A percentile compares a stretch with the other conserved stretches of the same genome.
Evolutionary conservation across 2,888 invertebrate species (phyloP).

Genomic region (Polyommatus iphigenia): DNA sequence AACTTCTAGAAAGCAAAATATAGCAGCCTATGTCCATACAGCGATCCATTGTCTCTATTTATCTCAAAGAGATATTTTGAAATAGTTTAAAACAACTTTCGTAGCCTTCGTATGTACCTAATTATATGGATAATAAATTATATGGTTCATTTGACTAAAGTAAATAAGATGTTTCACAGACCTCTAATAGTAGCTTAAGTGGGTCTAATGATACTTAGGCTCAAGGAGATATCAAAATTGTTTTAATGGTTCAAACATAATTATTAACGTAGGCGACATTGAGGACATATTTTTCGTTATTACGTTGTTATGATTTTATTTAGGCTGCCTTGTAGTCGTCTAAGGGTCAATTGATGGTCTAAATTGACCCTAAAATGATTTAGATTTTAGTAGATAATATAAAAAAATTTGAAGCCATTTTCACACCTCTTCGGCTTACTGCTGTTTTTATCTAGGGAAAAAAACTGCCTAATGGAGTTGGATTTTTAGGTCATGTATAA

Average conservation of each 20-base stretch:
- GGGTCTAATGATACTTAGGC: constrained; percentile 35
- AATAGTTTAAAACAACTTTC: constrained; percentile 32
- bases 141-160: constrained; percentile 35
- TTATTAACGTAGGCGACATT: background rate
- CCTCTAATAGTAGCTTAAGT: constrained; percentile 35
- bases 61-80: constrained; percentile 24
- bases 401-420: too few species aligned
- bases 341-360: too few species aligned
- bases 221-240: constrained; percentile 34
- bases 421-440: too few species aligned
- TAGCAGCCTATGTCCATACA: background rate
- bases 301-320: background rate
- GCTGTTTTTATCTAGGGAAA: too few species aligned
- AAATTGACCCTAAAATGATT: too few species aligned
- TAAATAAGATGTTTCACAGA: constrained; percentile 38
- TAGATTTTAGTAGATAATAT: too few species aligned
- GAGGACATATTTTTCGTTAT: background rate
- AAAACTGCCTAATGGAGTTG: too few species aligned
- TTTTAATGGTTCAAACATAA: constrained; percentile 4
- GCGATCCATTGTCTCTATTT: background rate
- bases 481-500: too few species aligned
- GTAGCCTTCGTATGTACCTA: constrained; percentile 33
- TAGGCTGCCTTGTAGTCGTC: constrained; percentile 1
- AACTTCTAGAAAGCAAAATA: background rate
- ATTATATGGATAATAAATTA: constrained; percentile 35